Conservation (phyloP, 2,113 vertebrate genomes). For the Gymnogyps californianus region DNA sequence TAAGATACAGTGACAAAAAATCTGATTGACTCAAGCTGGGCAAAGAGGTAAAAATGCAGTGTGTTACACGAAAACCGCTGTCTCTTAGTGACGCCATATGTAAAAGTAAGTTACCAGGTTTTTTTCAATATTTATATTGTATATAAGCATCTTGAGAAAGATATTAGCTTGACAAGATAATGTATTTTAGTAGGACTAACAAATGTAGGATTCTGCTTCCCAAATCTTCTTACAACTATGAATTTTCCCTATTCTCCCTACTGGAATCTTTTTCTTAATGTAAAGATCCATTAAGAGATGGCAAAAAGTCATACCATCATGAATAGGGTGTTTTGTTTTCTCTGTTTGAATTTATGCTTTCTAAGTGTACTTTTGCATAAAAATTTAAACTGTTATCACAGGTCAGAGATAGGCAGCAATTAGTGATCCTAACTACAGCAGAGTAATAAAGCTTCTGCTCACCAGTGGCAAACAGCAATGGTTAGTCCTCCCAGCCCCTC, state of each 20-base stretch:
- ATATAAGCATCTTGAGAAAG: not conserved
- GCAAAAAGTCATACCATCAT: not conserved
- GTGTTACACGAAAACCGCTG: not conserved
- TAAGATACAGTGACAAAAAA: not conserved
- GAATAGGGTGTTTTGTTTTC: not conserved
- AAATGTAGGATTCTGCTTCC: not conserved
- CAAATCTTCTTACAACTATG: not conserved
- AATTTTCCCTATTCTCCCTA: not conserved
- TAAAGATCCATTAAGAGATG: not conserved
- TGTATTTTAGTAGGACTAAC: not conserved
- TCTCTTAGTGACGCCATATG: not conserved
- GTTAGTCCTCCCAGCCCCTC: not conserved
- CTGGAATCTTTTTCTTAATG: not conserved
- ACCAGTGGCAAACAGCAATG: not conserved
- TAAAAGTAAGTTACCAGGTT: not conserved
- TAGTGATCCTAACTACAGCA: not conserved
- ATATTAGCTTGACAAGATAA: not conserved
- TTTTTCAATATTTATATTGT: not conserved
- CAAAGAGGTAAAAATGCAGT: not conserved
- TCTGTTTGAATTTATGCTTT: not conserved
- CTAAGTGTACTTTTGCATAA: not conserved
- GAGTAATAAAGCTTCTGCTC: not conserved
- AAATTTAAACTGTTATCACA: not conserved
- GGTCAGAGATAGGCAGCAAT: not conserved
- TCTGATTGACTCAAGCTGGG: not conserved